A percentile compares a stretch with the other conserved stretches of the same genome.
Conservation (phyloP, 2,888 invertebrate species). For the Embidobia sp. region DNA sequence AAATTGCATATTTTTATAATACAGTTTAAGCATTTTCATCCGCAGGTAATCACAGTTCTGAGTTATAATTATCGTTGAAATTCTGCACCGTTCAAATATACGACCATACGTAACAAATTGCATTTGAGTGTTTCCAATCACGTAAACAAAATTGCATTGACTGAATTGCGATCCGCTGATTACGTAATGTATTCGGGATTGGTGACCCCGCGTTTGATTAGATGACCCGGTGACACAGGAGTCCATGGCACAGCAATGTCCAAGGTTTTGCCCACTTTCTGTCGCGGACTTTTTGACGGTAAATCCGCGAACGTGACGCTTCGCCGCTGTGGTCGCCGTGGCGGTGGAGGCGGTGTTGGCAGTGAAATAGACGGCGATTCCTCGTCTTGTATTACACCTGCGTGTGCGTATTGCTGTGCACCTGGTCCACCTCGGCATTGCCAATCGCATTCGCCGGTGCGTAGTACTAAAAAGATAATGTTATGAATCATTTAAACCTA, state of each 20-base stretch:
- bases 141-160: background rate
- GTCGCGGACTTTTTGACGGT: slow-evolving; percentile 75
- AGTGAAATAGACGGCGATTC: slow-evolving; percentile 75
- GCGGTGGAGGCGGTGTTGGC: slow-evolving; percentile 76
- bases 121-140: slow-evolving; percentile 15
- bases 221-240: slow-evolving; percentile 78
- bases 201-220: slow-evolving; percentile 71
- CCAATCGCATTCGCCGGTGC: slow-evolving; percentile 90
- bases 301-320: slow-evolving; percentile 80
- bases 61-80: background rate
- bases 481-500: too few species aligned
- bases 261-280: slow-evolving; percentile 69
- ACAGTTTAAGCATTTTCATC: slow-evolving; percentile 1
- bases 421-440: slow-evolving; percentile 87
- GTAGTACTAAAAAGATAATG: slow-evolving; percentile 88
- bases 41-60: slow-evolving; percentile 10
- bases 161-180: slow-evolving; percentile 45
- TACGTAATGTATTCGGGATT: slow-evolving; percentile 80
- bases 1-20: too few species aligned
- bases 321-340: slow-evolving; percentile 75
- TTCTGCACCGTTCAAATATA: slow-evolving; percentile 19
- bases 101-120: background rate
- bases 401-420: slow-evolving; percentile 92
- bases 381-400: slow-evolving; percentile 87
- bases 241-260: slow-evolving; percentile 79